phyloP scores from a whole-genome alignment of 2,113 vertebrate species.

The Lophius piscatorius region DNA sequence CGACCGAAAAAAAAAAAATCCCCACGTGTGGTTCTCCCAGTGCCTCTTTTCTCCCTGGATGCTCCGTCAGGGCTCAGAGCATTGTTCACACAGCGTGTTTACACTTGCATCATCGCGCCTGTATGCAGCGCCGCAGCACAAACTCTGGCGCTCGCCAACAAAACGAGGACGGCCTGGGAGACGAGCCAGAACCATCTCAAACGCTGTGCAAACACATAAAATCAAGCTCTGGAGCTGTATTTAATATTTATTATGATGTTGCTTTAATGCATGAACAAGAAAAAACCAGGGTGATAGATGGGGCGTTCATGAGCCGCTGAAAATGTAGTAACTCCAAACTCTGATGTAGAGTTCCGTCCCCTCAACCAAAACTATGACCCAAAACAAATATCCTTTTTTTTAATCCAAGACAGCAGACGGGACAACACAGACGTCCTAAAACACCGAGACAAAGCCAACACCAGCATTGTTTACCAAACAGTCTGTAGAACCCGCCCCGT shows the following conservation, averaged over 20 bases:
- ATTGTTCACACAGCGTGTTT: slow-evolving; percentile 12
- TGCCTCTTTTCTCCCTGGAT: slow-evolving; percentile 12
- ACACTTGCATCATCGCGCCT: slow-evolving; percentile 7
- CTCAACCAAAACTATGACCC: too few relatives aligned
- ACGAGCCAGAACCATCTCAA: not conserved
- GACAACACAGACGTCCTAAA: too few relatives aligned
- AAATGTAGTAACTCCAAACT: too few relatives aligned
- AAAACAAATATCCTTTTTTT: too few relatives aligned
- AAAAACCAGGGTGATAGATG: too few relatives aligned
- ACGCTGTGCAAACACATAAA: not conserved
- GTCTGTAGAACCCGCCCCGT: too few relatives aligned
- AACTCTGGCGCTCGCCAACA: slow-evolving; percentile 3
- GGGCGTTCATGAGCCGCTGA: too few relatives aligned
- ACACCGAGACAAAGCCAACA: too few relatives aligned
- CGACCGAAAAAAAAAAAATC: slow-evolving; percentile 7
- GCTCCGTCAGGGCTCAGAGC: not conserved
- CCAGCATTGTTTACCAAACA: too few relatives aligned
- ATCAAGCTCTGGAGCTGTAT: not conserved
- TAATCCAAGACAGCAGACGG: too few relatives aligned
- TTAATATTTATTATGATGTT: not conserved
- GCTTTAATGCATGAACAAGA: too few relatives aligned
- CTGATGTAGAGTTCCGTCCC: too few relatives aligned
- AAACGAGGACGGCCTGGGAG: not conserved
- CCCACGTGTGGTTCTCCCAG: slow-evolving; percentile 24
- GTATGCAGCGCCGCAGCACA: slow-evolving; percentile 3